Base-by-base conservation (phyloP, 2,113 vertebrate genomes). In the Promerops cafer region DNA sequence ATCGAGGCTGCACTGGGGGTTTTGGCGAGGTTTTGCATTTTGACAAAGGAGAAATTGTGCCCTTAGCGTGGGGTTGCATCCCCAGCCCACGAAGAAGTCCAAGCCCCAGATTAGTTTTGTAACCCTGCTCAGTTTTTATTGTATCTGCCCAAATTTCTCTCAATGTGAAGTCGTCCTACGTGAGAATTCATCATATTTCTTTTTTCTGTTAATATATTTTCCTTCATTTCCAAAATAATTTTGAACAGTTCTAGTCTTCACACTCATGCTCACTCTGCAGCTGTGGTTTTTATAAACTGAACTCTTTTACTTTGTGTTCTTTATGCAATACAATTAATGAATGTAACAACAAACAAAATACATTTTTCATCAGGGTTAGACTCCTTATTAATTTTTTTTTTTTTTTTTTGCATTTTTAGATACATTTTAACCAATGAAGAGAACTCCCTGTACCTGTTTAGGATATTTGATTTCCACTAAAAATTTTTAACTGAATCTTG, bases 21-120 rank as follows among this genome's bases (percentile, higher is more conserved):
- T 76, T 87, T 4, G 22, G 21, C 5, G 40, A 52, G 12, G 6
- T 4, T 82, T 5, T 47, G 18, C 12, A 5, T 49, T 69, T 68
- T 26, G 23, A 22, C 56, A 68, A 47, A 49, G 18, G 53, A 79
- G 21, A 42, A 84, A 16, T 1, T 15, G 10, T n/a, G 35, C 26
- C 13, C 26, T 56, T 10, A 24, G 6, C 5, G 5, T 2, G 1
- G 21, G 24, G 22, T 8, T 11, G 3, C 33, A 16, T 5, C 49
- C 33, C 15, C 72, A 56, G 3, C 4, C 17, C 27, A 18, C 3
- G 2, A 65, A 3, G 7, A 57, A 47, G 9, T 26, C n/a, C n/a
- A 52, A 72, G 22, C 0, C 20, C 4, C 10, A 2, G 14, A 80
- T 7, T 20, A 10, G 5, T 59, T 87, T 82, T 71, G 5, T 4